Evolutionary conservation across 2,113 vertebrate species (phyloP).

Genomic region (Reinhardtius hippoglossoides): DNA sequence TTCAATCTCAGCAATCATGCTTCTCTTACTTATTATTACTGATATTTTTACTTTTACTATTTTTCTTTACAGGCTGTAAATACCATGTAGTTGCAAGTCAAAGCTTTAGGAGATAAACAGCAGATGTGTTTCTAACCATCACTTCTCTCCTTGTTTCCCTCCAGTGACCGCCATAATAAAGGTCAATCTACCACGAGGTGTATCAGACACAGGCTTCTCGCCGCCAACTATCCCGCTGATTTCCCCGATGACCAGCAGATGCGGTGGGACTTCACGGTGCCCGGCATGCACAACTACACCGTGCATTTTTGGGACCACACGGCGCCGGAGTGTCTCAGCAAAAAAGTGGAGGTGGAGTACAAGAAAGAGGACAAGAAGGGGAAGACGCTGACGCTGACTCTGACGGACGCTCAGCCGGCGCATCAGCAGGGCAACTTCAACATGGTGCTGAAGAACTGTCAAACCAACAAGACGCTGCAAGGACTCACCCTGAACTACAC

Average conservation of each 20-base stretch:
- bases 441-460: slow-evolving; percentile 89
- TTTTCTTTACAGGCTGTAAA: no score
- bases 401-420: slow-evolving; percentile 81
- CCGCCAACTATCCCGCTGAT: slow-evolving; percentile 84
- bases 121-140: slow-evolving; percentile 5
- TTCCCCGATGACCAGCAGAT: slow-evolving; percentile 86
- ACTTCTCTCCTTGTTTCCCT: slow-evolving; percentile 5
- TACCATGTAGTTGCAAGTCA: no score
- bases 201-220: slow-evolving; percentile 83
- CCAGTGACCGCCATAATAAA: slow-evolving; percentile 85
- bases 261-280: slow-evolving; percentile 89
- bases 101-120: no score
- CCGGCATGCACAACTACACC: slow-evolving; percentile 86
- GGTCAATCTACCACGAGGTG: slow-evolving; percentile 81
- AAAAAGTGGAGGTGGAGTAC: slow-evolving; percentile 84
- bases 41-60: no score
- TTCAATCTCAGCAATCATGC: no score
- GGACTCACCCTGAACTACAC: slow-evolving; percentile 84
- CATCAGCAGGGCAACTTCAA: slow-evolving; percentile 88
- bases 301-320: slow-evolving; percentile 82
- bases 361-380: slow-evolving; percentile 64
- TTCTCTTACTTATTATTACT: no score
- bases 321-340: slow-evolving; percentile 84
- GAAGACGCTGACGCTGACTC: slow-evolving; percentile 68
- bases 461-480: slow-evolving; percentile 74